phyloP scores from a whole-genome alignment of 1,140 invertebrate species.

The Neuroterus valhalla region DNA sequence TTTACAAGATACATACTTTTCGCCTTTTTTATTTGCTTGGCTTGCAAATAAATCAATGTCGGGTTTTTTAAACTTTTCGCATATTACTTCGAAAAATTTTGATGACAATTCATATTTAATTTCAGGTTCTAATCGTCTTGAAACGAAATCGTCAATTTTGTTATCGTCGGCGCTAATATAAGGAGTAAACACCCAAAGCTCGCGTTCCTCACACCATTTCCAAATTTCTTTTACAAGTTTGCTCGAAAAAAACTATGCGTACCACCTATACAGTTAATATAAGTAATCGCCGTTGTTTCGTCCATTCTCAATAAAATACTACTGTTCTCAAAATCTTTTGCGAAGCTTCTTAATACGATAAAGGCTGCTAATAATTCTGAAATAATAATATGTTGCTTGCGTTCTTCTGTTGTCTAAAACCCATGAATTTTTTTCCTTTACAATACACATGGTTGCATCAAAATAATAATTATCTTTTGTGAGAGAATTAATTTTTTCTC shows the following conservation, averaged over 20 bases:
- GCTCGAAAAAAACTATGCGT: not conserved
- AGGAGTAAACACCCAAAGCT: conserved; percentile 38
- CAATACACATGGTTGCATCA: conserved; percentile 19
- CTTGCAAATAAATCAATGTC: conserved; percentile 41
- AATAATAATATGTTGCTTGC: not conserved
- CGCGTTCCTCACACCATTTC: too few species aligned
- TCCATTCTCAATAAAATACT: conserved; percentile 24
- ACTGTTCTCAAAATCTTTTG: not conserved
- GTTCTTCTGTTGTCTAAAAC: not conserved
- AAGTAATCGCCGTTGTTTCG: too few species aligned
- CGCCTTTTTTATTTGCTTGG: conserved; percentile 34
- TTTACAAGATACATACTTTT: conserved; percentile 28
- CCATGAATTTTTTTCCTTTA: not conserved
- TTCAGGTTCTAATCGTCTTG: conserved; percentile 35
- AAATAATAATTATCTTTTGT: conserved; percentile 37
- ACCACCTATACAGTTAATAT: too few species aligned
- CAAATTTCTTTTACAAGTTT: conserved; percentile 32
- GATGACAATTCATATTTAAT: conserved; percentile 33
- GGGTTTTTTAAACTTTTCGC: conserved; percentile 13
- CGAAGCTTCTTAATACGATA: conserved; percentile 15
- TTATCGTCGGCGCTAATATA: conserved; percentile 38
- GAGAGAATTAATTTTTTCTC: conserved; percentile 22
- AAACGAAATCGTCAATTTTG: conserved; percentile 34
- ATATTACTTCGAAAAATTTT: conserved; percentile 17
- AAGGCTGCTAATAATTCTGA: too few species aligned